Evolutionary conservation across 2,113 vertebrate species (phyloP), one percentile per base, ranked within the genome.

Genomic region (Nestor notabilis): DNA sequence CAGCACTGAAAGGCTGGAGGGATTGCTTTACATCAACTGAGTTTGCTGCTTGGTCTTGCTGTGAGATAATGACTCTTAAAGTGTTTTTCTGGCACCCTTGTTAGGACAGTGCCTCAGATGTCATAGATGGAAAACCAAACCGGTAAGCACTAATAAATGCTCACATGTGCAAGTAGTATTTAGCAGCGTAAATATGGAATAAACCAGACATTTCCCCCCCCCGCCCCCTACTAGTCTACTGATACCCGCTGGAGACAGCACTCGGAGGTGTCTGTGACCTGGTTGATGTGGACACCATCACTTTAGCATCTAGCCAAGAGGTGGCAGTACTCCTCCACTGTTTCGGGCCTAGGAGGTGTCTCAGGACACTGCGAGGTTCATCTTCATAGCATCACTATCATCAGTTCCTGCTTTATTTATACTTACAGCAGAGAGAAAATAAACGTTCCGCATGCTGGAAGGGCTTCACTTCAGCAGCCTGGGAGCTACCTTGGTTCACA

Each of bases 251-350:
- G n/a, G 24, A 69, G 78, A 52, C 43, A 70, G 20, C 14, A 39
- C 52, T 50, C 27, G 6, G 72, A 35, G 52, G 29, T 33, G 69
- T 39, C 84, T 53, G 14, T 50, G 33, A 39, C 46, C 31, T 41
- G 84, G 49, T 39, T 58, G 46, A 14, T 18, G 8, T 5, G 16
- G 60, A 55, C 85, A 20, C 27, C 37, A 87, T 75, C 35, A 61
- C 75, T 92, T 82, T 75, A 49, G 17, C 58, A 7, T 60, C 7
- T 7, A 85, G 52, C 97, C 98, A 96, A 98, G 97, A 98, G 98
- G 97, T 98, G 98, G 98, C 98, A 93, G 95, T 97, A 64, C 93
- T 95, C 64, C 93, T 90, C 98, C 97, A 97, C 86, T 47, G 2
- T 80, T 96, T 20, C 29, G 17, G 33, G 44, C 20, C 47, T 46